Conservation (phyloP, 2,113 vertebrate genomes). For the Prunella himalayana region DNA sequence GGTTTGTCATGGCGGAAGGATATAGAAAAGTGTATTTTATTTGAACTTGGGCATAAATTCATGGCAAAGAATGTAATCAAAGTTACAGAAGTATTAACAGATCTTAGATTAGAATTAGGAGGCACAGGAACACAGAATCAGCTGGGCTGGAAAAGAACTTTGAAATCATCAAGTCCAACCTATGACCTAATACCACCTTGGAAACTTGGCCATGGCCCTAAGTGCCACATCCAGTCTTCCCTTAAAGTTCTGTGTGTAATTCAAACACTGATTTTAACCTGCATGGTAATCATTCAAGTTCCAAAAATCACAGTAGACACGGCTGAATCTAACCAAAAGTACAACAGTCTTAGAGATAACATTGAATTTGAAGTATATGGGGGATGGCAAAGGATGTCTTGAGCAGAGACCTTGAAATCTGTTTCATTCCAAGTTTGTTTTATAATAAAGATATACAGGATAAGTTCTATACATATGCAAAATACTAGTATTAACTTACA, state of each 20-base stretch:
- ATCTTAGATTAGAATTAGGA: neutral
- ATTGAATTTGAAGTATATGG: neutral
- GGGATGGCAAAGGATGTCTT: neutral
- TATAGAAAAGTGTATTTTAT: neutral
- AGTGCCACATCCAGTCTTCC: neutral
- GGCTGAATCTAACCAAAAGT: neutral
- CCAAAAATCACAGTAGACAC: neutral
- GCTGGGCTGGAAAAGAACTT: neutral
- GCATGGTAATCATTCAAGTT: neutral
- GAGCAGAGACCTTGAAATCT: neutral
- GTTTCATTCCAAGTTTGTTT: neutral
- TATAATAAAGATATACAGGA: neutral
- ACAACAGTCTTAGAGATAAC: neutral
- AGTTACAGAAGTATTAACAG: neutral
- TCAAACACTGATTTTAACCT: neutral
- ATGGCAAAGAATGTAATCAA: neutral
- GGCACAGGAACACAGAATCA: neutral
- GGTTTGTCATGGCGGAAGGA: neutral
- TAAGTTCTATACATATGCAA: neutral
- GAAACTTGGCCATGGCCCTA: neutral
- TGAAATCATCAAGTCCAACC: neutral
- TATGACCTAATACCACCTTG: neutral
- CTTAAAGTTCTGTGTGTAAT: neutral
- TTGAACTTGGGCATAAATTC: neutral
- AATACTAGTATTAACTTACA: neutral